Base-by-base conservation (phyloP, 2,113 vertebrate genomes). In the Perognathus longimembris region DNA sequence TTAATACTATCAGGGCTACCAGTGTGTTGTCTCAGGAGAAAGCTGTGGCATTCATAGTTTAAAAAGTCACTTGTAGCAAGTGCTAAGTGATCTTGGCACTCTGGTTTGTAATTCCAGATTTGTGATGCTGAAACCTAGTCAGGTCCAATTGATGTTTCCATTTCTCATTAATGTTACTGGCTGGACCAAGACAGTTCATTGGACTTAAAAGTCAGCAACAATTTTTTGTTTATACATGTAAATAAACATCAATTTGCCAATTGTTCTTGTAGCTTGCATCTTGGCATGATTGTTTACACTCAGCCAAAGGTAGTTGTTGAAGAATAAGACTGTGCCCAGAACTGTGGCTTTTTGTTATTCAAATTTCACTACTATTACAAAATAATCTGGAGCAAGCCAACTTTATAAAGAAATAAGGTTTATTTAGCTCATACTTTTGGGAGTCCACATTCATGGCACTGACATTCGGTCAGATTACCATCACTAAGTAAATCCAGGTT, bases 111-210 rank as follows among this genome's bases (percentile, higher is more conserved):
- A 9, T 57, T 87, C 50, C 71, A 28, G 69, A 78, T 89, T 32
- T 30, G 45, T 90, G 76, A 80, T 30, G 11, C 88, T 32, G 32
- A 82, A 88, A 59, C 57, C 57, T n/a, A 45, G 67, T 83, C n/a
- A 74, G 85, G 66, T 88, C 54, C 84, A 83, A 91, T 94, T 40
- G 73, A 66, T 79, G 32, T 64, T 90, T 96, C 73, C 21, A 22
- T 83, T 93, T 88, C 85, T 79, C 87, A 8, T 66, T 54, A 76
- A 61, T 34, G 9, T 42, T 81, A 70, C 45, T 61, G 80, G 67
- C 69, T 95, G 81, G 69, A 50, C 93, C 66, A 67, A 92, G 36
- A 79, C 22, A 3, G 18, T 71, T 34, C n/a, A 14, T 86, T 74
- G 26, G 67, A 78, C 73, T 94, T 77, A 79, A 88, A n/a, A 88